Evolutionary conservation across 2,888 invertebrate genomes (phyloP).

Genomic region (Aphidius colemani): DNA sequence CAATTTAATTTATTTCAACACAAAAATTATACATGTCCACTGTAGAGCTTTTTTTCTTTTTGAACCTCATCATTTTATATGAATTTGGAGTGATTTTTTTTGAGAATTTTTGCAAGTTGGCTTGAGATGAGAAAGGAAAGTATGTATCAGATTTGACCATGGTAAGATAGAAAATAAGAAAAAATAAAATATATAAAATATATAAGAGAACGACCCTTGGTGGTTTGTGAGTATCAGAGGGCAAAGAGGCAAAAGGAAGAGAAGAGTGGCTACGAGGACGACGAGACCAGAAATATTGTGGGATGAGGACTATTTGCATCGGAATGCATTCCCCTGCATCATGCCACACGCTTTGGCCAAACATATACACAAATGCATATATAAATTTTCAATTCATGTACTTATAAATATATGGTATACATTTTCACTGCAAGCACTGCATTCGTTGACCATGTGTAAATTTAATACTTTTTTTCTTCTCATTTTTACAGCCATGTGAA

Average conservation of each 20-base stretch:
- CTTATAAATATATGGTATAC: background rate
- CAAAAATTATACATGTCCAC: too few species aligned
- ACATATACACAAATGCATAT: slow-evolving; percentile 26
- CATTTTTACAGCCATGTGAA: background rate
- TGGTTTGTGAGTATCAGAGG: background rate
- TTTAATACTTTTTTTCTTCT: background rate
- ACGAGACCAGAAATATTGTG: slow-evolving; percentile 26
- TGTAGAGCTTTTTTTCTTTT: too few species aligned
- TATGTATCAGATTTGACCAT: slow-evolving; percentile 13
- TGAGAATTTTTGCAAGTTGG: too few species aligned
- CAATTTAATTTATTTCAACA: too few species aligned
- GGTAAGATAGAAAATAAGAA: slow-evolving; percentile 24
- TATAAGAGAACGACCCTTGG: background rate
- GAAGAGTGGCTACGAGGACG: slow-evolving; percentile 21
- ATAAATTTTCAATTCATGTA: slow-evolving; percentile 26
- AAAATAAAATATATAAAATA: slow-evolving; percentile 13
- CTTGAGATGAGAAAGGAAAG: too few species aligned
- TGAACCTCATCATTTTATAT: too few species aligned
- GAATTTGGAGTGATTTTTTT: too few species aligned
- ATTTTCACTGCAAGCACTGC: background rate
- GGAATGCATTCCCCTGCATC: slow-evolving; percentile 46
- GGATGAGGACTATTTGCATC: slow-evolving; percentile 46
- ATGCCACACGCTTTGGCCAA: slow-evolving; percentile 30
- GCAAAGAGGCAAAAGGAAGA: slow-evolving; percentile 16
- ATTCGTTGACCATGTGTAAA: slow-evolving; percentile 8